Base-by-base conservation (phyloP, 1,140 invertebrate species). In the Musca domestica region DNA sequence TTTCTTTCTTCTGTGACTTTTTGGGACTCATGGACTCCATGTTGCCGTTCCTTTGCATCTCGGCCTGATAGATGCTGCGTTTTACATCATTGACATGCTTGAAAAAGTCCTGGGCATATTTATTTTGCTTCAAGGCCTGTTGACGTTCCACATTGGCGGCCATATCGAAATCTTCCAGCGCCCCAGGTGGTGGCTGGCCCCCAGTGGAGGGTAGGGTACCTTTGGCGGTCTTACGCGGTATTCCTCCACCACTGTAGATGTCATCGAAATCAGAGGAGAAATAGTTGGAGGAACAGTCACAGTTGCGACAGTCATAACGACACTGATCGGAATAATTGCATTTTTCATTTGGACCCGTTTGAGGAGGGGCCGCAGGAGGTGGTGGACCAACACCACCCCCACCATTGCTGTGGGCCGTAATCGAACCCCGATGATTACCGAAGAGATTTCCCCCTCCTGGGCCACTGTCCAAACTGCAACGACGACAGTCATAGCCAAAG, bases 181-280 rank as follows among this genome's bases (percentile, higher is more conserved):
- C 46, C 22, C 20, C 7, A 3, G 17, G 63, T 1, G 52, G 47
- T 6, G n/a, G 47, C 9, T 46, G 23, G 3, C 25, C 54, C 14
- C 41, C 0, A 58, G 58, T 77, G 0, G 78, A 76, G 0, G 78
- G 77, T 41, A 80, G 48, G 0, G 75, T 80, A 3, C 78, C 78
- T 0, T 76, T 76, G 2, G 76, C 76, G 0, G 77, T 80, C 23
- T 80, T 80, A 7, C 77, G 72, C 2, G 77, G 77, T 27, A 80
- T 80, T 1, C 56, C 46, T 27, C 66, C 51, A 14, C 76, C 74
- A 0, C 78, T 73, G 17, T 80, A 80, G 2, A 77, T 69, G 14
- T 82, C 80, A 66, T 82, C 80, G 34, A 82, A 82, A 9, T 82
- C 80, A 1, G 80, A 82, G n/a, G 78, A 81, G 19, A 82, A 81